Evolutionary conservation across 92 coral and sea anemone species (phyloP), one percentile per base, ranked within the genome.

Genomic region (Phenganax stokvisi): DNA sequence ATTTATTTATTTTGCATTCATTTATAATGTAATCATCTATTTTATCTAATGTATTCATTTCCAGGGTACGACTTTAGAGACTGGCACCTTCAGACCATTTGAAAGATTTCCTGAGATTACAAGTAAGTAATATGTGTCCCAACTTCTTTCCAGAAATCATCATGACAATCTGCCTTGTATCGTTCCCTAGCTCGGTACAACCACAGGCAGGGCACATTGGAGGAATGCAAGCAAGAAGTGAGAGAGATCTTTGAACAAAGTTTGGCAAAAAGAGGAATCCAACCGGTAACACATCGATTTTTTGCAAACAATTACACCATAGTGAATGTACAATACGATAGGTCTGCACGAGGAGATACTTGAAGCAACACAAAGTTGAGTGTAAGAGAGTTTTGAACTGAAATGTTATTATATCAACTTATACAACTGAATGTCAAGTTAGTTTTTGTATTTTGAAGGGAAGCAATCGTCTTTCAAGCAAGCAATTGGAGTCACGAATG

Each of bases 401-500:
- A 20, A 11, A 8, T 11, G 25, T 20, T 51, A 0, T 13, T 9
- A 25, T 59, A 15, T 17, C 37, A 0, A 12, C 28, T 1, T 28
- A 12, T 78, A 51, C 62, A 57, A 9, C 56, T 59, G 54, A 56
- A 25, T 37, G 28, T 52, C 6, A 20, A 10, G 11, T 11, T 3
- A 16, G 28, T 17, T 9, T 9, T 20, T 77, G 17, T 17, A 20
- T 25, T 15, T 57, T 84, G 0, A 74, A 93, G 98, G 90, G 88
- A 57, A 81, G 72, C 54, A 81, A 80, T 9, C 85, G 92, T 74
- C 88, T 96, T 17, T 92, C 99, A 7, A 86, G 96, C 12, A 89
- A 92, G 75, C 92, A 87, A 85, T 80, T 96, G 88, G 97, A 96
- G 44, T 90, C 90, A 13, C 81, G 87, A 37, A 96, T 96, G 99